Conservation (phyloP, 2,888 invertebrate genomes). For the Ceratothoa steindachneri region DNA sequence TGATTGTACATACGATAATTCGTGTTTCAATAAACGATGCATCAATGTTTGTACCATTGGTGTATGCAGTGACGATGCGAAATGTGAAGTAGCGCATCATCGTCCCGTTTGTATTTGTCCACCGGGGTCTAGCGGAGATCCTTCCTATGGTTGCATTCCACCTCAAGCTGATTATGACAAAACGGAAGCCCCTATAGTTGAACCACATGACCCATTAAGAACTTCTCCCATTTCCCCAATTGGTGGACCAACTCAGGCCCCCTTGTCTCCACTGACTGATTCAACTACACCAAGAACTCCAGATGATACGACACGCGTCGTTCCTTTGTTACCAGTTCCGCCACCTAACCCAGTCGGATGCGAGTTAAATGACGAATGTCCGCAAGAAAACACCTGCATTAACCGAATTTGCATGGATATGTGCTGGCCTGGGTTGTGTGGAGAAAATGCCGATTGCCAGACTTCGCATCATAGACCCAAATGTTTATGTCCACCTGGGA, state of each 20-base stretch:
- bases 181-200: not conserved
- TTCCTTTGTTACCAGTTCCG: conserved; percentile 19
- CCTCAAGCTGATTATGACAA: not conserved
- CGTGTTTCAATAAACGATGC: conserved; percentile 68
- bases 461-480: conserved; percentile 63
- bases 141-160: conserved; percentile 65
- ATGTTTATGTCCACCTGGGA: conserved; percentile 38
- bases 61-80: conserved; percentile 51
- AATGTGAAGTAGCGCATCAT: conserved; percentile 50
- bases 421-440: conserved; percentile 61
- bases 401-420: conserved; percentile 54
- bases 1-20: conserved; percentile 36
- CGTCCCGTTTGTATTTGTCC: conserved; percentile 50
- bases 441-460: conserved; percentile 64
- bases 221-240: not conserved
- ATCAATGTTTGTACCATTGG: conserved; percentile 70
- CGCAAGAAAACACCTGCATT: conserved; percentile 23
- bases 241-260: conserved; percentile 4
- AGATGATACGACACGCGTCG: not conserved
- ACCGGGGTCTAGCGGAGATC: conserved; percentile 62
- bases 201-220: not conserved
- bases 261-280: conserved; percentile 1
- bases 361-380: conserved; percentile 28
- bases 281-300: not conserved
- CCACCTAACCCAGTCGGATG: conserved; percentile 19